These are phyloP conservation scores for Vanessa tameamea DNA, from an alignment of 1,140 invertebrate genomes.

Conservation along the genomic window DNA sequence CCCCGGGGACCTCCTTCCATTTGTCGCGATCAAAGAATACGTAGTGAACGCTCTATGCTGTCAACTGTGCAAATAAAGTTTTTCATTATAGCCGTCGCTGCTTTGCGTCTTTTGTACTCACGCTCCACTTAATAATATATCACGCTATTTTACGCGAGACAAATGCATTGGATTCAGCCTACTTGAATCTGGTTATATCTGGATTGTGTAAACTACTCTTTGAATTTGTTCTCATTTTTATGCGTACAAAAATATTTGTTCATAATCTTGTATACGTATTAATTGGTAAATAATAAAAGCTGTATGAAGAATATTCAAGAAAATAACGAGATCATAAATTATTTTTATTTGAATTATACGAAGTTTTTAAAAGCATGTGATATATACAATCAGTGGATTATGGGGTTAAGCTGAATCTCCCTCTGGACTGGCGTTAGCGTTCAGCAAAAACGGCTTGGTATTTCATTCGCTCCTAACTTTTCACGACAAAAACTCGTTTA, in stretches of 20 bases:
- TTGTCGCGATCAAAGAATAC: slow-evolving; percentile 34
- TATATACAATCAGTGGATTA: slow-evolving; percentile 10
- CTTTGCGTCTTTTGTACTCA: slow-evolving; percentile 22
- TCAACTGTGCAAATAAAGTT: slow-evolving; percentile 35
- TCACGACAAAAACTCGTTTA: slow-evolving; percentile 39
- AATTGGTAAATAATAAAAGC: too few relatives aligned
- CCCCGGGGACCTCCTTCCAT: slow-evolving; percentile 22
- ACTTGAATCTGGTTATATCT: too few relatives aligned
- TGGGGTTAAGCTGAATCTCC: slow-evolving; percentile 23
- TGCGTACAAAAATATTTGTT: too few relatives aligned
- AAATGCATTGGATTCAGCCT: too few relatives aligned
- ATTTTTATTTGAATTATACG: too few relatives aligned
- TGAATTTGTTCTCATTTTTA: too few relatives aligned
- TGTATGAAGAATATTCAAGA: too few relatives aligned
- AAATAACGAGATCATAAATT: too few relatives aligned
- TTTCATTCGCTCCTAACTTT: slow-evolving; percentile 39
- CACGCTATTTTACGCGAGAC: background rate
- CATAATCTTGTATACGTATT: too few relatives aligned
- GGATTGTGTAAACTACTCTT: too few relatives aligned
- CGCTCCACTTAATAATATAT: slow-evolving; percentile 10
- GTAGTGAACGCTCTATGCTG: slow-evolving; percentile 25
- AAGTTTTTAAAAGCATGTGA: background rate
- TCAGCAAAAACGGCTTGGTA: slow-evolving; percentile 37
- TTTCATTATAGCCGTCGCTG: slow-evolving; percentile 31
- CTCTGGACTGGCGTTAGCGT: slow-evolving; percentile 33